A percentile compares a stretch with the other conserved stretches of the same genome.
Evolutionary conservation across 1,140 invertebrate species (phyloP).

Genomic region (Heliconius eleuchia): DNA sequence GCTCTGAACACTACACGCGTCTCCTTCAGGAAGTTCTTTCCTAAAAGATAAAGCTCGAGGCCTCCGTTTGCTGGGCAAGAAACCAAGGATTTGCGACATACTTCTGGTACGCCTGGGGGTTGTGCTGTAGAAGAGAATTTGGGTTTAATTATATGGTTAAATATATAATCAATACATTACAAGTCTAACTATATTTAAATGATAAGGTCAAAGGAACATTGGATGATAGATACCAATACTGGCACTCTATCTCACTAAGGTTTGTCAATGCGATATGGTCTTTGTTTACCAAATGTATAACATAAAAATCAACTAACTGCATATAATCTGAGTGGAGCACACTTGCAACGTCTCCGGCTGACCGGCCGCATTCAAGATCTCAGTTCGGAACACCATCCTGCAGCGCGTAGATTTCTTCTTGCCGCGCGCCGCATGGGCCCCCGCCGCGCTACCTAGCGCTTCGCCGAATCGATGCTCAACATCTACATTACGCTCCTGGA

Average conservation of each 20-base stretch:
- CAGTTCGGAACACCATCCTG: conserved; percentile 96
- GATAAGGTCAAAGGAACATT: no score
- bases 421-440: conserved; percentile 86
- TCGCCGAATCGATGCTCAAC: conserved; percentile 96
- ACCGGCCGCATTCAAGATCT: conserved; percentile 88
- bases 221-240: no score
- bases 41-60: conserved; percentile 95
- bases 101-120: conserved; percentile 97
- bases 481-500: conserved; percentile 96
- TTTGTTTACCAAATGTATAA: no score
- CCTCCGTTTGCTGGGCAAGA: conserved; percentile 91
- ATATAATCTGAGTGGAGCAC: conserved; percentile 96
- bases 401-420: conserved; percentile 97
- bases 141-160: neutral
- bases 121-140: conserved; percentile 85
- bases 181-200: no score
- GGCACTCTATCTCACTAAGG: no score
- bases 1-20: conserved; percentile 93
- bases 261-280: no score
- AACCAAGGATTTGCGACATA: conserved; percentile 94
- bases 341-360: conserved; percentile 93
- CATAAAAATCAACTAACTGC: conserved; percentile 88
- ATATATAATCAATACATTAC: no score
- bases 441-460: conserved; percentile 67
- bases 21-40: conserved; percentile 98